Conservation (phyloP, 1,140 invertebrate species). For the Anastatus disparis region DNA sequence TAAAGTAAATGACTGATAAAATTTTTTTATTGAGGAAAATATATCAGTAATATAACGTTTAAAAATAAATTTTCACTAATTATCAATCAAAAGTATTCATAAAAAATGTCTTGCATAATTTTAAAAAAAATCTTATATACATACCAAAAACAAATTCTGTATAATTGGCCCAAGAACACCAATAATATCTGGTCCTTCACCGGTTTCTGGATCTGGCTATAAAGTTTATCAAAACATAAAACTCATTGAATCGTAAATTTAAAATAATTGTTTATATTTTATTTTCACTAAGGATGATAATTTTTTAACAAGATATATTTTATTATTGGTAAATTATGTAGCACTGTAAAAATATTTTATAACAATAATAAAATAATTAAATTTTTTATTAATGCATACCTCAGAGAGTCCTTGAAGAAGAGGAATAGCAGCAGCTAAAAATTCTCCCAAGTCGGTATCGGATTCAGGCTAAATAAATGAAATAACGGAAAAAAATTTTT, state of each 20-base stretch:
- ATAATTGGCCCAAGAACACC: constrained; percentile 54
- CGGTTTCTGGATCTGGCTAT: constrained; percentile 55
- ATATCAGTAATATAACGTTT: too few species aligned
- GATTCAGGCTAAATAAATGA: constrained; percentile 58
- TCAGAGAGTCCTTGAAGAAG: constrained; percentile 57
- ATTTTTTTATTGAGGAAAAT: too few species aligned
- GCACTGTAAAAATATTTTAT: too few species aligned
- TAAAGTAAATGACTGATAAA: too few species aligned
- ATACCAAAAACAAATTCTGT: constrained; percentile 52
- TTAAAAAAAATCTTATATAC: constrained; percentile 34
- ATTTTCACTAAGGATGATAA: too few species aligned
- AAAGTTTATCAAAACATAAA: constrained; percentile 26
- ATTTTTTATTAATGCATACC: constrained; percentile 44
- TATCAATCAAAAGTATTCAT: too few species aligned
- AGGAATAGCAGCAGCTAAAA: constrained; percentile 56
- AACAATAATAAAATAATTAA: not conserved
- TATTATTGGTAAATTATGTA: too few species aligned
- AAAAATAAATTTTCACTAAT: too few species aligned
- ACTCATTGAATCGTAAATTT: too few species aligned
- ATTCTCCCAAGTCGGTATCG: constrained; percentile 53
- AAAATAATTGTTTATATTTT: too few species aligned
- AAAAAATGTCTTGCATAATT: too few species aligned
- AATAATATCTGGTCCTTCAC: constrained; percentile 50
- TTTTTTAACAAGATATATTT: too few species aligned
- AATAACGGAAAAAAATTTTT: not conserved